These are phyloP conservation scores for Coboldia fuscipes DNA, from an alignment of 1,140 invertebrate genomes.

Conservation along the genomic window DNA sequence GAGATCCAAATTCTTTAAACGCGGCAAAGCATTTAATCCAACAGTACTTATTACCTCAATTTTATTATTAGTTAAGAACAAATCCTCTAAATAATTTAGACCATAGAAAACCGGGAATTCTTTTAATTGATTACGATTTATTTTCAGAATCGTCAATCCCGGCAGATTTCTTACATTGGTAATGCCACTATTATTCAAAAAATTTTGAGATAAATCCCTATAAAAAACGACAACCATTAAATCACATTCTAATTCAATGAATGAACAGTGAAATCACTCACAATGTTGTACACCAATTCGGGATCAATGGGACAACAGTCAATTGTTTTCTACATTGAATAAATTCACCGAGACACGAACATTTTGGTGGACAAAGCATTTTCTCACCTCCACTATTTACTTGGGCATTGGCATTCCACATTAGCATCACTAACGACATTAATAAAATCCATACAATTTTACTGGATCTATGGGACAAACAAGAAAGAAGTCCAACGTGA, in stretches of 20 bases:
- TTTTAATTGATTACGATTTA: constrained; percentile 16
- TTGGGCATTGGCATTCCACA: no score
- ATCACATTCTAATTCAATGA: constrained; percentile 15
- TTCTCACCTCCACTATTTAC: no score
- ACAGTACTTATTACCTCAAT: constrained; percentile 33
- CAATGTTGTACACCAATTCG: constrained; percentile 34
- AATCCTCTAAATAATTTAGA: constrained; percentile 19
- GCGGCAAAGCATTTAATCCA: constrained; percentile 34
- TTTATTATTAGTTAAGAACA: constrained; percentile 36
- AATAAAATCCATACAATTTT: no score
- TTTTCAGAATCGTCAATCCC: constrained; percentile 17
- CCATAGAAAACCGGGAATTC: constrained; percentile 15
- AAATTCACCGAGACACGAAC: constrained; percentile 29
- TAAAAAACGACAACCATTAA: constrained; percentile 7
- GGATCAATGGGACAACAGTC: constrained; percentile 29
- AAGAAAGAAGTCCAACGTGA: no score
- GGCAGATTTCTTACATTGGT: constrained; percentile 24
- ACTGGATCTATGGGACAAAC: no score
- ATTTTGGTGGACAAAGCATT: constrained; percentile 32
- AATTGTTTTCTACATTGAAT: constrained; percentile 35
- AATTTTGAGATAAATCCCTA: not conserved
- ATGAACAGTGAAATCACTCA: constrained; percentile 23
- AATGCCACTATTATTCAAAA: constrained; percentile 1
- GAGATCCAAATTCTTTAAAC: constrained; percentile 34
- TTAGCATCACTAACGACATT: no score